Conservation (phyloP, 2,797 vertebrate species). For the Crax fasciolata region DNA sequence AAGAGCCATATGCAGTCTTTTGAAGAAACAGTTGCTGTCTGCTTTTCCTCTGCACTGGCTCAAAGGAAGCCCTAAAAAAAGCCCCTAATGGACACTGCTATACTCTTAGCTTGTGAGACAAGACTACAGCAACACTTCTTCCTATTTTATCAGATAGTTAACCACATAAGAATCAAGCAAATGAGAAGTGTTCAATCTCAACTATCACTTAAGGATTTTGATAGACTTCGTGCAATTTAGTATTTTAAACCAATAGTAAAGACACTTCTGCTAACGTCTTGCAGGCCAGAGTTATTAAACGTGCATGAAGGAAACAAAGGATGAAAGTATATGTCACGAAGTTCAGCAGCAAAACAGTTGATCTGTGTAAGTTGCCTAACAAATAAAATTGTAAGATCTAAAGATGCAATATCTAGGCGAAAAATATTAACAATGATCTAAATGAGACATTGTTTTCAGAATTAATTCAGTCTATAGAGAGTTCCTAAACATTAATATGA, state of each 20-base stretch:
- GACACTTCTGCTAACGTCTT: background rate
- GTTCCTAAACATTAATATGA: background rate
- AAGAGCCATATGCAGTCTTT: background rate
- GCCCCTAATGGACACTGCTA: fast-evolving
- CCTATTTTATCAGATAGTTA: background rate
- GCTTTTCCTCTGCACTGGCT: background rate
- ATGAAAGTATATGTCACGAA: fast-evolving
- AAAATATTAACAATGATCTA: background rate
- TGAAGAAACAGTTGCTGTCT: background rate
- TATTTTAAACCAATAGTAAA: background rate
- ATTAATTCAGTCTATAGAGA: background rate
- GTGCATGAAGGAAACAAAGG: background rate
- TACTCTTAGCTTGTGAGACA: background rate
- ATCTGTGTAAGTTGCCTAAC: background rate
- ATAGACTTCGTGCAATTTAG: background rate
- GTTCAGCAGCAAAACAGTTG: background rate
- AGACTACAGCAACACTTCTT: background rate
- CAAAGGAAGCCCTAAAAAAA: background rate
- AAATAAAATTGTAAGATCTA: background rate
- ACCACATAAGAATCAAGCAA: background rate
- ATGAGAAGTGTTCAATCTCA: background rate
- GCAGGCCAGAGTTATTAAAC: background rate
- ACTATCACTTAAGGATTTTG: fast-evolving
- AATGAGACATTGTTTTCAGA: background rate
- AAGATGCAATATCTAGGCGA: background rate